Conservation (phyloP, 2,797 vertebrate species). For the Eulemur rubriventer region DNA sequence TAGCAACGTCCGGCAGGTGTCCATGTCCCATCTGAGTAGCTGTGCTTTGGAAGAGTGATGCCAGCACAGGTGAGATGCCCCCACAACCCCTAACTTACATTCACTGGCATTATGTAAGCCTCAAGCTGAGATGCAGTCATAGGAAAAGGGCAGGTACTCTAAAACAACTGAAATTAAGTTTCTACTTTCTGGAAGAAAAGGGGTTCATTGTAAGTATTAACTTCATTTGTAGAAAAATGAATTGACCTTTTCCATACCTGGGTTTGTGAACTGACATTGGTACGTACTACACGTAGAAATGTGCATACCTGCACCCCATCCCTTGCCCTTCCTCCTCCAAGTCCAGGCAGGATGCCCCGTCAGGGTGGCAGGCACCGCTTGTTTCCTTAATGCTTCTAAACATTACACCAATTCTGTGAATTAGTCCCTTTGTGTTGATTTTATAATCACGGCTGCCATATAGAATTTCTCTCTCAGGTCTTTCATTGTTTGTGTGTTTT, state of each 20-base stretch:
- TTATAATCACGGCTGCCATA: neutral
- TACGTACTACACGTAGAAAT: neutral
- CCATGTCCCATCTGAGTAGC: neutral
- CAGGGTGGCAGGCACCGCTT: neutral
- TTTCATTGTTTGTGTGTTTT: constrained; percentile 16
- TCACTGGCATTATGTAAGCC: neutral
- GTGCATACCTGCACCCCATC: too few species aligned
- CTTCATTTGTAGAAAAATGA: constrained; percentile 1
- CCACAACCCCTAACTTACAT: neutral
- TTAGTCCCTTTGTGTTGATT: neutral
- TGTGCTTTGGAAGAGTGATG: neutral
- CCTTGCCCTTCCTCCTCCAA: neutral
- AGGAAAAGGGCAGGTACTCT: neutral
- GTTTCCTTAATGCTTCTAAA: neutral
- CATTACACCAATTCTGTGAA: neutral
- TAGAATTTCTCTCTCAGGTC: constrained; percentile 13
- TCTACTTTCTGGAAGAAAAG: neutral
- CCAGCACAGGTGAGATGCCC: neutral
- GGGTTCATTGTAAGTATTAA: neutral
- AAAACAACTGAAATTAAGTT: neutral
- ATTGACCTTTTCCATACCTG: neutral
- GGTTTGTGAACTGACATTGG: neutral
- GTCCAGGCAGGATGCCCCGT: neutral
- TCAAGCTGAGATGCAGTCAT: neutral
- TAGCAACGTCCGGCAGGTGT: neutral